phyloP scores from a whole-genome alignment of 1,140 invertebrate genomes.

The Macrotrachela quadricornifera region DNA sequence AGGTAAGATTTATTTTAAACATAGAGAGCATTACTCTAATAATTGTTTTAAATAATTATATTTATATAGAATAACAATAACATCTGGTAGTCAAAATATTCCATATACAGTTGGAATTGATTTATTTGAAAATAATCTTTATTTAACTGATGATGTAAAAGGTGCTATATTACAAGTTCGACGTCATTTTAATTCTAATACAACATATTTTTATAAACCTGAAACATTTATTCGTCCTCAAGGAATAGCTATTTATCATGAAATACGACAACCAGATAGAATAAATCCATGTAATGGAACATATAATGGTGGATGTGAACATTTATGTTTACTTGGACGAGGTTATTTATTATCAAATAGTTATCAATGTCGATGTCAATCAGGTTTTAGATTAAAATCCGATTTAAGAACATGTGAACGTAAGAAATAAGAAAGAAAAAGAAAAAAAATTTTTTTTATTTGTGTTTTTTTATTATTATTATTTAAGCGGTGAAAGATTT shows the following conservation, averaged over 20 bases:
- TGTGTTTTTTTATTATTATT: constrained; percentile 15
- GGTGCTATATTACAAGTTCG: constrained; percentile 57
- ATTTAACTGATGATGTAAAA: constrained; percentile 83
- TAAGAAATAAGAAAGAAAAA: too few species aligned
- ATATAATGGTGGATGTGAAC: background rate
- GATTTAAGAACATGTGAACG: constrained; percentile 4
- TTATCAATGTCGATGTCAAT: constrained; percentile 1
- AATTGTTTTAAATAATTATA: too few species aligned
- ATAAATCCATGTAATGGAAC: background rate
- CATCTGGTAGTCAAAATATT: constrained; percentile 45
- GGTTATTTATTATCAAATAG: background rate
- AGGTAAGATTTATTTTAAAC: background rate
- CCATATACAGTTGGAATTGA: constrained; percentile 62
- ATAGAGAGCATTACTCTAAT: background rate
- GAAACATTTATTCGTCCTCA: background rate
- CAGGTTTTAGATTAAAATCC: background rate
- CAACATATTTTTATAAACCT: background rate
- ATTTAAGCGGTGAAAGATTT: constrained; percentile 61
- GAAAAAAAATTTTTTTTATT: background rate
- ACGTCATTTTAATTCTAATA: background rate
- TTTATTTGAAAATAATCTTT: constrained; percentile 69
- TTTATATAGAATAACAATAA: constrained; percentile 9
- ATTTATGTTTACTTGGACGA: constrained; percentile 2
- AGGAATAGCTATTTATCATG: background rate
- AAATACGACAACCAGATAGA: background rate